Evolutionary conservation across 2,888 invertebrate species (phyloP).

Genomic region (Brachypalpus laphriformis): DNA sequence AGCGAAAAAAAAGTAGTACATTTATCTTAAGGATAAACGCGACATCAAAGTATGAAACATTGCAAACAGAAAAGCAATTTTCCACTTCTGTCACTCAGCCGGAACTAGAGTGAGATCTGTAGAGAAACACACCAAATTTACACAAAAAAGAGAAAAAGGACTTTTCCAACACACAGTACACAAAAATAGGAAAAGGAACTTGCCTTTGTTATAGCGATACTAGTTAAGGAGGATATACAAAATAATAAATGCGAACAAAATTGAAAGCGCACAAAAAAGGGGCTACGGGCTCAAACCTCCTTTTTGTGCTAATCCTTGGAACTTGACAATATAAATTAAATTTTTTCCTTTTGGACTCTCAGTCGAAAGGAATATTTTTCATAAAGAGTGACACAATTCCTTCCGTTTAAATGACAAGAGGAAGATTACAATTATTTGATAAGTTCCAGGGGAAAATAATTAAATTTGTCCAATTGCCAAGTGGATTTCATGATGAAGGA

Average conservation of each 20-base stretch:
- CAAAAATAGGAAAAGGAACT: neutral
- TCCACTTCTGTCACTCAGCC: conserved; percentile 63
- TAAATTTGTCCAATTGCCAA: conserved; percentile 49
- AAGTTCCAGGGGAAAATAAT: conserved; percentile 50
- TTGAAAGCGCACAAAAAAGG: neutral
- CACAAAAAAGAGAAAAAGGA: conserved; percentile 29
- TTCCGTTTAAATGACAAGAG: conserved; percentile 29
- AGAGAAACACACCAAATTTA: conserved; percentile 24
- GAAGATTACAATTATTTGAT: conserved; percentile 60
- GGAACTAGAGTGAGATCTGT: neutral
- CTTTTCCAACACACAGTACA: neutral
- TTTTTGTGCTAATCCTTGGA: conserved; percentile 30
- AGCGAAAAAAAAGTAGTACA: conserved; percentile 42
- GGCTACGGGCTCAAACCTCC: neutral
- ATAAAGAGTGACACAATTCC: conserved; percentile 38
- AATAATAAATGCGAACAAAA: conserved; percentile 35
- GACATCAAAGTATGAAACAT: conserved; percentile 71
- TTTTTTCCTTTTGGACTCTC: neutral
- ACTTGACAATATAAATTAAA: conserved; percentile 48
- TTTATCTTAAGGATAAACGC: conserved; percentile 67
- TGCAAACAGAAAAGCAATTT: conserved; percentile 71
- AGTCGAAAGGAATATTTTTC: conserved; percentile 33
- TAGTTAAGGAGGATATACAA: conserved; percentile 32
- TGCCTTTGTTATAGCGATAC: conserved; percentile 42
- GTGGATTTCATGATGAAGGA: conserved; percentile 1